These are phyloP conservation scores for Drosophila neoperkinsi DNA, from an alignment of 2,888 invertebrate species.

Conservation along the genomic window DNA sequence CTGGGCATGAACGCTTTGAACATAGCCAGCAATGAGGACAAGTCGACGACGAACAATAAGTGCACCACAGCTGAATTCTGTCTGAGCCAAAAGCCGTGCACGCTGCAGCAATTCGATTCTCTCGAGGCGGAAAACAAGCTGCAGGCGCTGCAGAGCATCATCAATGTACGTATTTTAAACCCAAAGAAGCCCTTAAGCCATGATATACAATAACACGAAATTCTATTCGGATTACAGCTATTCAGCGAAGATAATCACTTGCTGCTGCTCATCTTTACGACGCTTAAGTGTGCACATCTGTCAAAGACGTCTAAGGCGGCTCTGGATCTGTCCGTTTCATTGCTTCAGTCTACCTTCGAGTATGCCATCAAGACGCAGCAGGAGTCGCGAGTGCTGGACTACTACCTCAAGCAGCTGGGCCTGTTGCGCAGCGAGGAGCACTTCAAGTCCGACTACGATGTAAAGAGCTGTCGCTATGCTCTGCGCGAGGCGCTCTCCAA, in stretches of 20 bases:
- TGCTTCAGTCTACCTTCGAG: conserved; percentile 82
- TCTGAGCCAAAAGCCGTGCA: conserved; percentile 78
- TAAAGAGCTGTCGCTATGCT: conserved; percentile 83
- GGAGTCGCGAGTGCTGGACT: conserved; percentile 82
- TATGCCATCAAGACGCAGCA: conserved; percentile 83
- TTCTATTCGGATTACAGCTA: conserved; percentile 63
- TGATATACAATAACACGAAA: background rate
- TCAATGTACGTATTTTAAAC: conserved; percentile 72
- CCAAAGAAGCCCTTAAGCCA: background rate
- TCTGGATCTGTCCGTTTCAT: conserved; percentile 75
- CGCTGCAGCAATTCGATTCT: conserved; percentile 80
- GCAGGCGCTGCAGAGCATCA: conserved; percentile 75
- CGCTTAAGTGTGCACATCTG: conserved; percentile 83
- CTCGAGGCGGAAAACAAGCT: conserved; percentile 80
- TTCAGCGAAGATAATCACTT: conserved; percentile 82
- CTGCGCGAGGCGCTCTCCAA: conserved; percentile 78
- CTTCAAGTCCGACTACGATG: conserved; percentile 82
- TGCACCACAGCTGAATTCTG: conserved; percentile 80
- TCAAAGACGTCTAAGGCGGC: conserved; percentile 81
- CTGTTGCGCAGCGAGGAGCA: conserved; percentile 82
- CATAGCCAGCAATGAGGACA: conserved; percentile 25
- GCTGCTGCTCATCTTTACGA: conserved; percentile 82
- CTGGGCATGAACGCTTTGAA: conserved; percentile 58
- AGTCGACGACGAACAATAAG: background rate
- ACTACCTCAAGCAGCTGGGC: conserved; percentile 83